phyloP scores from a whole-genome alignment of 2,888 invertebrate species.

The Candidula unifasciata region DNA sequence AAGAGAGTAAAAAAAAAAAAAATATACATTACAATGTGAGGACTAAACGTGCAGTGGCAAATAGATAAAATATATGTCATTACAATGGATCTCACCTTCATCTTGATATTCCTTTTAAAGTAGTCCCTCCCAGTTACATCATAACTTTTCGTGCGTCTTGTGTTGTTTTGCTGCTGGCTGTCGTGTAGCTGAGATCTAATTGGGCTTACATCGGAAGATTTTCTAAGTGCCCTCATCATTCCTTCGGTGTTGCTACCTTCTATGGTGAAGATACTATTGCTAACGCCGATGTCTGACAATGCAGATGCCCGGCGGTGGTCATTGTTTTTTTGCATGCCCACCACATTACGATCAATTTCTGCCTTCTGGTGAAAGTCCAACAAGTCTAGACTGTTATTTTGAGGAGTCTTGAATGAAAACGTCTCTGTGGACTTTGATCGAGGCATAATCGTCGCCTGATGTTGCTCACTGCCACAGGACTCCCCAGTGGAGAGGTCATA shows the following conservation, averaged over 20 bases:
- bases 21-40: neutral
- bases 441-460: neutral
- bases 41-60: neutral
- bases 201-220: constrained; percentile 39
- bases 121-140: constrained; percentile 53
- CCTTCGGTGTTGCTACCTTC: constrained; percentile 1
- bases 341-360: constrained; percentile 18
- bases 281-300: neutral
- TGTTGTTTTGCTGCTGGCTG: constrained; percentile 40
- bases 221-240: constrained; percentile 28
- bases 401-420: neutral
- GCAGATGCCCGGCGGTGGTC: neutral
- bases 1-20: too few species aligned
- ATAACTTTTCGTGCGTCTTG: constrained; percentile 40
- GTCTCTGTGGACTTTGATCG: neutral
- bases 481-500: neutral
- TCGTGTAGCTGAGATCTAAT: neutral
- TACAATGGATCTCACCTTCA: constrained; percentile 50
- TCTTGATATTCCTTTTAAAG: constrained; percentile 56
- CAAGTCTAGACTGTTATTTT: neutral
- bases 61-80: neutral
- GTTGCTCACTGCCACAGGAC: neutral
- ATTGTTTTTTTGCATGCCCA: neutral
- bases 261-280: constrained; percentile 23
- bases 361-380: neutral